phyloP scores from a whole-genome alignment of 1,140 invertebrate species.

The Venturia canescens region DNA sequence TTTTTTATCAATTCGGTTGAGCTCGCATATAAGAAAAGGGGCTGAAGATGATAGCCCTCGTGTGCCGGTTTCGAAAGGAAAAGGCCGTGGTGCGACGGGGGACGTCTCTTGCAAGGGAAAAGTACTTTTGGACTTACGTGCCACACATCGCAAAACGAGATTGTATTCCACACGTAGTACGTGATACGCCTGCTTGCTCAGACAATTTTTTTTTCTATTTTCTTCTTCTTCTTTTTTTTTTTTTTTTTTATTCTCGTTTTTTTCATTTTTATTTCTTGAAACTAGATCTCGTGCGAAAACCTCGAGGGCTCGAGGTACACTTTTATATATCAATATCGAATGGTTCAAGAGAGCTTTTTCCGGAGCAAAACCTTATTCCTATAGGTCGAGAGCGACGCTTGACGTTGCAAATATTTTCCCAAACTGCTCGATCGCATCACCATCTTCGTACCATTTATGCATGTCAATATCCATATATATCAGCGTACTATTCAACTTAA shows the following conservation, averaged over 20 bases:
- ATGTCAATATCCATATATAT: constrained; percentile 5
- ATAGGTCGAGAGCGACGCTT: constrained; percentile 46
- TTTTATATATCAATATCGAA: constrained; percentile 3
- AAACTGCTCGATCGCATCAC: constrained; percentile 34
- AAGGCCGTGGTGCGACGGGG: not conserved
- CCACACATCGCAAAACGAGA: constrained; percentile 60
- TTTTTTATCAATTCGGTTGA: constrained; percentile 58
- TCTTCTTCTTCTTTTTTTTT: constrained; percentile 8
- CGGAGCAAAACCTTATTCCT: constrained; percentile 26
- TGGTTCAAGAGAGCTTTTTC: constrained; percentile 19
- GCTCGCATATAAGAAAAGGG: not conserved
- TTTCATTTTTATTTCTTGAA: too few species aligned
- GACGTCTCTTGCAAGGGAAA: constrained; percentile 52
- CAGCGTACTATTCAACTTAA: not conserved
- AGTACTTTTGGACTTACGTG: constrained; percentile 65
- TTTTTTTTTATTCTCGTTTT: too few species aligned
- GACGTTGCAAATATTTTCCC: constrained; percentile 32
- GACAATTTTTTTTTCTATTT: constrained; percentile 30
- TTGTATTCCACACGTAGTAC: constrained; percentile 61
- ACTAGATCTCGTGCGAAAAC: constrained; percentile 44
- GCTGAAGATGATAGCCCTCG: constrained; percentile 51
- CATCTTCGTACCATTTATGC: constrained; percentile 4
- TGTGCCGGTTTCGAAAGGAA: constrained; percentile 20
- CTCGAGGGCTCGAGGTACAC: not conserved
- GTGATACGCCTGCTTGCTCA: constrained; percentile 60